Evolutionary conservation across 1,140 invertebrate species (phyloP), one percentile per base, ranked within the genome.

Genomic region (Oreohelix idahoensis): DNA sequence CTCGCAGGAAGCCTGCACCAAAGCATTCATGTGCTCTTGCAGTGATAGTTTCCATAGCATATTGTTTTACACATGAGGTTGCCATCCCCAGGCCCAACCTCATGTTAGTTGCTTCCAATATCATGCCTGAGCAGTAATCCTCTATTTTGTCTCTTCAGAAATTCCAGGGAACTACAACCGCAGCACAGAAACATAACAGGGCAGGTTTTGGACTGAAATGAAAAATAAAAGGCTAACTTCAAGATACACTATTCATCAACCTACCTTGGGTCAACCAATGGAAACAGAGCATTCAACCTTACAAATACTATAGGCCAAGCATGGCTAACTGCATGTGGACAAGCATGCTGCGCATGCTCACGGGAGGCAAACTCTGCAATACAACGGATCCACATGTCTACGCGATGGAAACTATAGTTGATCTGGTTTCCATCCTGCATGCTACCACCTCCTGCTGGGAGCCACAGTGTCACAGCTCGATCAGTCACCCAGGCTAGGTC

Each of bases 401-500:
- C 88, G 39, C 88, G 88, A 15, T 87, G 85, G 79, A 89, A 90
- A 36, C 83, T 89, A 42, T 88, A 87, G 51, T 89, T 87, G 69
- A 87, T 86, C 69, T 86, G 84, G 45, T 89, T 85, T 23, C 85
- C 85, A 32, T 89, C 88, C 74, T 88, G 84, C 36, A 87, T 86
- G 51, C 87, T 84, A 66, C 91, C 90, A 29, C 87, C 86, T 63
- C 87, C 89, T 83, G 92, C 90, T 70, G 93, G 93, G 20, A 93
- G 93, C 97, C 98, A 99, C 8, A 97, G 95, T 29, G 96, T 95
- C 83, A 96, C 96, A 81, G 95, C 97, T 84, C 98, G 94, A 85
- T 99, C 98, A 13, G 96, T 96, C 75, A 99, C 95, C 97, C 98
- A 99, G 84, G 97, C 96, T 66, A 99, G 94, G 93, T 99, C 98